These are phyloP conservation scores for Heliangelus exortis DNA, from an alignment of 2,797 vertebrate genomes.

Conservation along the genomic window DNA sequence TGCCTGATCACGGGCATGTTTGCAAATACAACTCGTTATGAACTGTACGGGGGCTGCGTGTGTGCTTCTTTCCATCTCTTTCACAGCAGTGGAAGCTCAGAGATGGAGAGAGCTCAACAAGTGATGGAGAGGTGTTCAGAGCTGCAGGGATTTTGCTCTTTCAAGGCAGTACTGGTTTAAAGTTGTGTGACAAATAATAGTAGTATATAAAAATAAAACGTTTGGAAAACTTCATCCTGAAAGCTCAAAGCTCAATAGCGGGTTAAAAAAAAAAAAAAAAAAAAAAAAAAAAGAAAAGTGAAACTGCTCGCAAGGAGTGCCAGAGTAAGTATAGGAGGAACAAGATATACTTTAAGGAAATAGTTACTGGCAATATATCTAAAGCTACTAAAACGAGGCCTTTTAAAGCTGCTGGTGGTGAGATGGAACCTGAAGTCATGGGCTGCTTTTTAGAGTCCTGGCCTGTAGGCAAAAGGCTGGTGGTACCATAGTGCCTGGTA, in stretches of 20 bases:
- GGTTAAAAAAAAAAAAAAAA: neutral
- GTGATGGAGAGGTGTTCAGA: neutral
- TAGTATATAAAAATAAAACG: neutral
- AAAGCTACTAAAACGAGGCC: neutral
- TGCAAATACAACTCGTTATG: neutral
- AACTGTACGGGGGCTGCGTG: rapidly evolving
- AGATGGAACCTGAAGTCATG: neutral
- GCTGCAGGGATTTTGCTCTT: neutral
- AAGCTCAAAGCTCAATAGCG: rapidly evolving
- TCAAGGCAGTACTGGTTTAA: neutral
- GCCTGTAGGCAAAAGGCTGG: neutral
- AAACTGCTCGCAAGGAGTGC: neutral
- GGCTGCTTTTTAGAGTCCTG: neutral
- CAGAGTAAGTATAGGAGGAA: neutral
- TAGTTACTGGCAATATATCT: neutral
- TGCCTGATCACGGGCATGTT: neutral
- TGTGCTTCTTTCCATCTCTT: neutral
- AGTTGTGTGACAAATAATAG: neutral
- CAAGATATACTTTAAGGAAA: neutral
- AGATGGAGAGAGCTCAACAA: neutral
- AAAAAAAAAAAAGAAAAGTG: neutral
- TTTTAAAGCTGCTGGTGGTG: neutral
- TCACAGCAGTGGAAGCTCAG: neutral
- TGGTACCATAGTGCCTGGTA: neutral
- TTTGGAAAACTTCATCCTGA: neutral